These are phyloP conservation scores for Oscheius myriophilus DNA, from an alignment of 2,888 invertebrate genomes.

Conservation along the genomic window DNA sequence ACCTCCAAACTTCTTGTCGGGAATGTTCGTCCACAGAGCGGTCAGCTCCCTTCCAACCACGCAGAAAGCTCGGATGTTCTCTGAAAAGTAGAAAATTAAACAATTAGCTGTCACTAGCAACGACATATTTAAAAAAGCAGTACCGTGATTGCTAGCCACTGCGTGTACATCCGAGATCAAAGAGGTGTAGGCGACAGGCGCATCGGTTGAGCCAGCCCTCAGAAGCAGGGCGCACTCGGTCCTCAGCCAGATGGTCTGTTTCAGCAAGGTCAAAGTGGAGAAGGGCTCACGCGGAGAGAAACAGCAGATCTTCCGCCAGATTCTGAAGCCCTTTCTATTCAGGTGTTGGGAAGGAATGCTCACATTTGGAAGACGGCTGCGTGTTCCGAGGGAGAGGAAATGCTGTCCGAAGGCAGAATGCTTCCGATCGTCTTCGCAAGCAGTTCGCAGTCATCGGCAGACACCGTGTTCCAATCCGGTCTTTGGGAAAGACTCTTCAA, in stretches of 20 bases:
- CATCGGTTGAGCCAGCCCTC: conserved; percentile 34
- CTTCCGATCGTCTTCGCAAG: conserved; percentile 35
- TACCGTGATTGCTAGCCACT: conserved; percentile 43
- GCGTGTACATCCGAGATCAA: conserved; percentile 48
- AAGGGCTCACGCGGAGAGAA: conserved; percentile 47
- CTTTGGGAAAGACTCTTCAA: conserved; percentile 49
- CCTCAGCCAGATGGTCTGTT: conserved; percentile 55
- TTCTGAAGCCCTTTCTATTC: conserved; percentile 50
- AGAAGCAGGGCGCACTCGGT: conserved; percentile 55
- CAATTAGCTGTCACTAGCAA: too few relatives aligned
- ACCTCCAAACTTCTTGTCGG: conserved; percentile 47
- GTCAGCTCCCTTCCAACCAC: conserved; percentile 60
- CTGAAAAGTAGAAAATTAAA: conserved; percentile 38
- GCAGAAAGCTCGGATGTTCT: conserved; percentile 44
- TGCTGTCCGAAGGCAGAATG: conserved; percentile 43
- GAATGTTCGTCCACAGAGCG: conserved; percentile 56
- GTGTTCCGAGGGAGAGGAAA: conserved; percentile 41
- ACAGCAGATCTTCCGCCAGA: conserved; percentile 62
- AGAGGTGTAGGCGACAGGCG: conserved; percentile 47
- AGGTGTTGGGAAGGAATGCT: too few relatives aligned
- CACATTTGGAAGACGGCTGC: conserved; percentile 42
- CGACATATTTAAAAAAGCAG: background rate
- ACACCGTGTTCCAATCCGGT: conserved; percentile 55
- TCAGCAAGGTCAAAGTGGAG: conserved; percentile 30
- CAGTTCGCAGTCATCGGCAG: conserved; percentile 48